Percentiles rank a stretch among this genome's conserved stretches.
Evolutionary conservation across 2,888 invertebrate species (phyloP).

Genomic region (Pelosia muscerda): DNA sequence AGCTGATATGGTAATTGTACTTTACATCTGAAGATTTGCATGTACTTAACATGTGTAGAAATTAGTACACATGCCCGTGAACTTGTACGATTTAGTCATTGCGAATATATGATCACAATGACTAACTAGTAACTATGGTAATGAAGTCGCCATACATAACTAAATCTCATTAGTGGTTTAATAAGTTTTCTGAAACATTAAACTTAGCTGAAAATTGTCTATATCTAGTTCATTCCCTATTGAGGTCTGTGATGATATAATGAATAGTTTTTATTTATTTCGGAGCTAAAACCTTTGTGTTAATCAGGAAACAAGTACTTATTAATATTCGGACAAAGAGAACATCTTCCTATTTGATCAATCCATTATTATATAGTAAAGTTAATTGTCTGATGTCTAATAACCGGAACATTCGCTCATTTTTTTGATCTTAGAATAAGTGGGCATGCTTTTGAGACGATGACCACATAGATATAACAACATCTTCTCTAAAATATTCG

Average conservation of each 20-base stretch:
- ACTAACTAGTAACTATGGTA: not conserved
- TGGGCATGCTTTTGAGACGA: not conserved
- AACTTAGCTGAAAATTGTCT: slow-evolving; percentile 9
- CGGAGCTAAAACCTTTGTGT: slow-evolving; percentile 8
- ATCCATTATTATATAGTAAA: not conserved
- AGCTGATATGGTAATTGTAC: not conserved
- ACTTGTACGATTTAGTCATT: slow-evolving; percentile 1
- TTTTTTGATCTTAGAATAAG: not conserved
- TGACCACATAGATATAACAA: not conserved
- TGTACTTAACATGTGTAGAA: slow-evolving; percentile 14
- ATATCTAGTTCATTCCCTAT: not conserved
- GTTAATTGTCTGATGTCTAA: slow-evolving; percentile 12
- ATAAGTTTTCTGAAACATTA: not conserved
- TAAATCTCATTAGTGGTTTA: slow-evolving; percentile 19
- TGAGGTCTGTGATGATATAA: slow-evolving; percentile 5
- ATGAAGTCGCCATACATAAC: slow-evolving; percentile 16
- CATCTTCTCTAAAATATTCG: not conserved
- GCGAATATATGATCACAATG: too few species aligned
- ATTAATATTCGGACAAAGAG: slow-evolving; percentile 11
- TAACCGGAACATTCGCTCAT: slow-evolving; percentile 15
- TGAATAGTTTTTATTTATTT: slow-evolving; percentile 7
- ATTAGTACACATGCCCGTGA: slow-evolving; percentile 5
- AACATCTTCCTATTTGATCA: slow-evolving; percentile 10
- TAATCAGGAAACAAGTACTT: slow-evolving; percentile 17
- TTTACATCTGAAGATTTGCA: slow-evolving; percentile 9